phyloP scores from a whole-genome alignment of 2,113 vertebrate species.

The Panthera uncia region DNA sequence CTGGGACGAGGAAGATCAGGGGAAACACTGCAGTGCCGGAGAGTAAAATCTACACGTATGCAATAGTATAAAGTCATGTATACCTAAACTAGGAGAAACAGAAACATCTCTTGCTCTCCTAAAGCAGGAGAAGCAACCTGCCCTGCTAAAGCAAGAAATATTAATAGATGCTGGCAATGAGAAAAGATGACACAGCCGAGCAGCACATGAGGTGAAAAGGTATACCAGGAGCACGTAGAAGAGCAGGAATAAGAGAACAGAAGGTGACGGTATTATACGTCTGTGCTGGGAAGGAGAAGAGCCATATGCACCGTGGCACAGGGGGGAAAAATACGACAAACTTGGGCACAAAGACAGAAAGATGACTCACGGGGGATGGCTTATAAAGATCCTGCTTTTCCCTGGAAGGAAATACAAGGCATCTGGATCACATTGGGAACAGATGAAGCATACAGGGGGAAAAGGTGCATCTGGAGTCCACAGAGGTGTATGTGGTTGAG shows the following conservation, averaged over 20 bases:
- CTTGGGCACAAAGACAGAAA: not conserved
- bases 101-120: not conserved
- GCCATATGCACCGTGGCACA: not conserved
- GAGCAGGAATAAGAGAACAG: not conserved
- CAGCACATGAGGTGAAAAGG: not conserved
- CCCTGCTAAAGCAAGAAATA: not conserved
- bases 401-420: constrained; percentile 8
- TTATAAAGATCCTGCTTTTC: not conserved
- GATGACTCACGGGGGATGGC: not conserved
- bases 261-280: not conserved
- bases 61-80: not conserved
- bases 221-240: not conserved
- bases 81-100: not conserved
- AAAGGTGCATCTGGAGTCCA: not conserved
- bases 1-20: not conserved
- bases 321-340: constrained; percentile 18
- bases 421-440: not conserved
- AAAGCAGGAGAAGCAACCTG: not conserved
- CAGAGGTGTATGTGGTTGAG: not conserved
- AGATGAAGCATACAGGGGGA: not conserved
- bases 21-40: not conserved
- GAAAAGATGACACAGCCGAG: not conserved
- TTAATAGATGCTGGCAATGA: not conserved
- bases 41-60: not conserved
- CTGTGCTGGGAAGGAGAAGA: not conserved